Evolutionary conservation across 2,797 vertebrate species (phyloP).

Genomic region (Ibycter americanus): DNA sequence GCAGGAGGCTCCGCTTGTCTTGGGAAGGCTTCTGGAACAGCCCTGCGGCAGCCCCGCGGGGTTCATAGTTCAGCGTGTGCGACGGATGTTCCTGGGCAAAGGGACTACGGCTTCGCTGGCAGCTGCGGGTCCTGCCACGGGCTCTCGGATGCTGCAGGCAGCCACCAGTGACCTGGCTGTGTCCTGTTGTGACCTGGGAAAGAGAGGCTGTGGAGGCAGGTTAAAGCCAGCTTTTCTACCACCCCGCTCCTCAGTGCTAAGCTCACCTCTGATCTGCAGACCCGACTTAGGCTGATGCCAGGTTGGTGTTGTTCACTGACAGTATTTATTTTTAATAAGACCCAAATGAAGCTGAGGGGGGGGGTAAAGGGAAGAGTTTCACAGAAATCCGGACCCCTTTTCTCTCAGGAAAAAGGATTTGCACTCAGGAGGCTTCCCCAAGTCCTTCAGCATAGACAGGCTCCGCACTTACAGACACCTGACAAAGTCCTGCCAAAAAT

Average conservation of each 20-base stretch:
- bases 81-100: neutral
- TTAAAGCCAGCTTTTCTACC: neutral
- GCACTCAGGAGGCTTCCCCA: neutral
- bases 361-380: neutral
- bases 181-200: neutral
- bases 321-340: neutral
- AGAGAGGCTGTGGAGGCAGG: neutral
- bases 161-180: neutral
- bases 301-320: neutral
- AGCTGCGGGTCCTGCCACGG: neutral
- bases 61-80: accelerated
- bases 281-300: neutral
- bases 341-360: neutral
- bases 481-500: neutral
- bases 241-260: neutral
- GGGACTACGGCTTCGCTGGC: neutral
- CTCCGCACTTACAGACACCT: neutral
- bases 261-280: neutral
- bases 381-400: neutral
- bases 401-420: neutral
- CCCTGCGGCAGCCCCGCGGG: neutral
- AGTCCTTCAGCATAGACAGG: neutral
- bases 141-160: neutral
- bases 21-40: accelerated
- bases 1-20: neutral